Evolutionary conservation across 2,113 vertebrate species (phyloP).

Genomic region (Hydrochoerus hydrochaeris): DNA sequence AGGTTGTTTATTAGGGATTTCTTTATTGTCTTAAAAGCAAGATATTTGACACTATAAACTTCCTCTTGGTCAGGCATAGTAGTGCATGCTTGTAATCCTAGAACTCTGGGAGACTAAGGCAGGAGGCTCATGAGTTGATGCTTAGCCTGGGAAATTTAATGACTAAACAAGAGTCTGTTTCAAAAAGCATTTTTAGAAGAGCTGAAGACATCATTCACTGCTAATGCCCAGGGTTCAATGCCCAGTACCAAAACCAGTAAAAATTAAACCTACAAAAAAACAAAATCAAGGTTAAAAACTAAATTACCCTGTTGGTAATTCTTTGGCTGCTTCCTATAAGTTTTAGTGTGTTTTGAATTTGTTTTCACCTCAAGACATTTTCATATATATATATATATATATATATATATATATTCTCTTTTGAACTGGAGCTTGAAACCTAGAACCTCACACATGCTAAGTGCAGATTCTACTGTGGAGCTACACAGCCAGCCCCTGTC

Average conservation of each 20-base stretch:
- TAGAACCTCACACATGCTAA: neutral
- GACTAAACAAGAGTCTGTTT: neutral
- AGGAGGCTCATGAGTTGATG: neutral
- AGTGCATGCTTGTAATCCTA: neutral
- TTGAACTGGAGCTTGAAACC: neutral
- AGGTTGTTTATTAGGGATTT: neutral
- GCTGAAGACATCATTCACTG: neutral
- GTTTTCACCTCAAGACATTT: neutral
- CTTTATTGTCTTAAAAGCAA: neutral
- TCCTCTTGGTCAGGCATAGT: neutral
- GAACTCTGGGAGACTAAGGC: neutral
- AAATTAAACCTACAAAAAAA: neutral
- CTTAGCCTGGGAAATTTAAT: neutral
- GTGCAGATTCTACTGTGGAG: neutral
- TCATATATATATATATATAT: neutral
- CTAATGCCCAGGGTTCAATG: too few species aligned
- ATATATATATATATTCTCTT: neutral
- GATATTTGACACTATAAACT: neutral
- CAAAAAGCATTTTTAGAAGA: neutral
- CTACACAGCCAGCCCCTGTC: neutral
- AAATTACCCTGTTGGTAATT: neutral
- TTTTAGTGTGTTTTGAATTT: neutral
- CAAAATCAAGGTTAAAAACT: neutral
- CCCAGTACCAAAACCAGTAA: neutral
- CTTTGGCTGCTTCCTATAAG: neutral